Evolutionary conservation across 2,797 vertebrate genomes (phyloP).

Genomic region (Pseudochaenichthys georgianus): DNA sequence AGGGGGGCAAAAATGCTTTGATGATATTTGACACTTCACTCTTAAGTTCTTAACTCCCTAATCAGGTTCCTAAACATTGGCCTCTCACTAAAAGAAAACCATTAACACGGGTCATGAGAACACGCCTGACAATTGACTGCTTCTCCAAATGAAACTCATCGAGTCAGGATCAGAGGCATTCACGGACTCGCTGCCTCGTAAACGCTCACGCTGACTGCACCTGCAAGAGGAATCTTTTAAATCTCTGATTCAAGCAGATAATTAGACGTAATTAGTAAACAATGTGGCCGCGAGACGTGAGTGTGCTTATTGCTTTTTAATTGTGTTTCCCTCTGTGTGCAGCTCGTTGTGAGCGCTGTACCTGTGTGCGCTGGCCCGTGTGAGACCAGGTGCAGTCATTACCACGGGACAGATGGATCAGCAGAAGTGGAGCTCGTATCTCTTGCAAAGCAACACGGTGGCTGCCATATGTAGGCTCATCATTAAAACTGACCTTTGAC

Average conservation of each 20-base stretch:
- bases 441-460: conserved; percentile 68
- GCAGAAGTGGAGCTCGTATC: conserved; percentile 69
- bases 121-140: conserved; percentile 39
- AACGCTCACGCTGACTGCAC: conserved; percentile 29
- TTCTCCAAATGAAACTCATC: conserved; percentile 52
- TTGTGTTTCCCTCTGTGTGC: conserved; percentile 54
- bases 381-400: conserved; percentile 82
- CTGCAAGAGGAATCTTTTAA: conserved; percentile 49
- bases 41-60: conserved; percentile 36
- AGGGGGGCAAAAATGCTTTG: conserved; percentile 27
- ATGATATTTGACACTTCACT: conserved; percentile 53
- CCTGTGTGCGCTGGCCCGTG: conserved; percentile 65
- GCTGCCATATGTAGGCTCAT: conserved; percentile 80
- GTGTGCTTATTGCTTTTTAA: conserved; percentile 77
- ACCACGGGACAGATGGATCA: conserved; percentile 81
- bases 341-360: conserved; percentile 48
- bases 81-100: conserved; percentile 27
- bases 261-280: conserved; percentile 78
- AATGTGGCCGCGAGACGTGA: conserved; percentile 53
- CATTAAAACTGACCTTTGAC: conserved; percentile 83
- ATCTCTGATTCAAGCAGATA: conserved; percentile 64
- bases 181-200: conserved; percentile 21
- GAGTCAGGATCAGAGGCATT: conserved; percentile 45
- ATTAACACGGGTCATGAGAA: conserved; percentile 47
- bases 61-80: conserved; percentile 48